Base-by-base conservation (phyloP, 2,797 vertebrate species). In the Philypnodon macrostomus region DNA sequence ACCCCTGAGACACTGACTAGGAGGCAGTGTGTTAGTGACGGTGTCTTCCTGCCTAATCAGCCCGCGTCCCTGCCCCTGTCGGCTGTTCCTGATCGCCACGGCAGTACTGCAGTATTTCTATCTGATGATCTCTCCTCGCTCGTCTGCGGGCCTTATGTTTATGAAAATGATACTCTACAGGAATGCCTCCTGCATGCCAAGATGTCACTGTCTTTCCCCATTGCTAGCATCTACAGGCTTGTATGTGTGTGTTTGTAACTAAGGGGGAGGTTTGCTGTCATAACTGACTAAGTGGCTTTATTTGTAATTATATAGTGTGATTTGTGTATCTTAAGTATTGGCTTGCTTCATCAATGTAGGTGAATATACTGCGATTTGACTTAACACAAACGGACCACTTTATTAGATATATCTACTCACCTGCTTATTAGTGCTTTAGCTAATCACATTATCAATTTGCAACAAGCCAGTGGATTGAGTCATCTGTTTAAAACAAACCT, bases 161-260 rank as follows among this genome's bases (percentile, higher is more conserved):
- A 87, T 87, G 85, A 86, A 87, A 85, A 86, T 85, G 83, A 88
- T 87, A 80, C 81, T 85, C 85, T 66, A 59, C 79, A 85, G 84
- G 83, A 87, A 87, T 87, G 85, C 83, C 74, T 81, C 70, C 68
- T 77, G 80, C 81, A 77, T 84, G 85, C 84, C 86, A 86, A 86
- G 67, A 85, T 84, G 83, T 83, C 83, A 81, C 84, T 85, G 84
- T 81, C 81, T 86, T 85, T 82, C 77, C 64, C 85, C 83, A 82
- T 79, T 48, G 58, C 76, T 70, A 44, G 54, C 65, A 67, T 79
- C 72, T 72, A 53, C 52, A 63, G 73, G 50, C 46, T 17, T 54
- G 66, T 58, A 52, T 4, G 26, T 60, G 49, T 68, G 65, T 74
- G 36, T 67, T 53, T 63, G 56, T 65, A 37, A 36, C 17, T 21